A percentile compares a stretch with the other conserved stretches of the same genome.
Conservation (phyloP, 1,140 invertebrate genomes). For the Drosophila repletoides region DNA sequence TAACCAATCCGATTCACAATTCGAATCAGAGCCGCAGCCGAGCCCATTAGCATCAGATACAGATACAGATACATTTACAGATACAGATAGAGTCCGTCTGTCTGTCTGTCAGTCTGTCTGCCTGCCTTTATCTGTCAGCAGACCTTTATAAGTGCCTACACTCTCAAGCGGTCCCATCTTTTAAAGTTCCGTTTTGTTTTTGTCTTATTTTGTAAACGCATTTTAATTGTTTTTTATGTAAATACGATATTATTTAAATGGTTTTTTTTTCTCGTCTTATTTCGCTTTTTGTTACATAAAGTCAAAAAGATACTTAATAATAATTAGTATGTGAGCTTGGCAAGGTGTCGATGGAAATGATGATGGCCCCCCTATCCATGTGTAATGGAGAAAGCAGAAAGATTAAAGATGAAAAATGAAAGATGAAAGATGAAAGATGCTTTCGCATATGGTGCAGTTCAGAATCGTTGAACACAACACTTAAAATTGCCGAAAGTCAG, state of each 20-base stretch:
- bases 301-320: constrained; percentile 69
- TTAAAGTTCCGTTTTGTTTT: constrained; percentile 35
- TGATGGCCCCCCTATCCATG: constrained; percentile 18
- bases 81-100: constrained; percentile 6
- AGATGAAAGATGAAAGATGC: constrained; percentile 47
- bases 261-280: constrained; percentile 20
- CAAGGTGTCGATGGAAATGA: constrained; percentile 60
- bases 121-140: constrained; percentile 57
- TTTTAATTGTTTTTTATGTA: constrained; percentile 69
- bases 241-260: constrained; percentile 77
- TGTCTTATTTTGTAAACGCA: constrained; percentile 54
- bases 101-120: constrained; percentile 11
- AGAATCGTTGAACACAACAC: constrained; percentile 5
- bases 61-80: constrained; percentile 26
- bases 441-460: constrained; percentile 1
- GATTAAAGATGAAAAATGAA: constrained; percentile 44
- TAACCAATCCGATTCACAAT: constrained; percentile 4
- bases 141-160: constrained; percentile 56
- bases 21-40: constrained; percentile 21
- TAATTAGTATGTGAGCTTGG: constrained; percentile 68
- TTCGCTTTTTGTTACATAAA: constrained; percentile 62
- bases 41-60: constrained; percentile 45
- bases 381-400: constrained; percentile 63
- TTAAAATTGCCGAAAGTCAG: too few relatives aligned
- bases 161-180: constrained; percentile 18